A percentile compares a stretch with the other conserved stretches of the same genome.
These are phyloP conservation scores for Bombus impatiens DNA, from an alignment of 1,140 invertebrate genomes.

Conservation along the genomic window DNA sequence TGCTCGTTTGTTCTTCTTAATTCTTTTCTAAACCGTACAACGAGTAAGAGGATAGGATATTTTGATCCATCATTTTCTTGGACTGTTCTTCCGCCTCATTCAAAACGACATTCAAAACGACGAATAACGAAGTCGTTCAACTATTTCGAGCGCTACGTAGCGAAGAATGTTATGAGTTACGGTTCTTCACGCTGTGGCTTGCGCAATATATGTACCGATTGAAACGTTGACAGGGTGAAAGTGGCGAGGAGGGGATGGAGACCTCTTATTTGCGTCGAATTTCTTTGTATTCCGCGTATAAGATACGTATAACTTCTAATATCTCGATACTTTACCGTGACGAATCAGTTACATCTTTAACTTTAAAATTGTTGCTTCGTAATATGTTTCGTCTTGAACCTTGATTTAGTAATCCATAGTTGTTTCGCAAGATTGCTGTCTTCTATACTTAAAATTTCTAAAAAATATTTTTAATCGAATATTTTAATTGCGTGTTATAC, in stretches of 20 bases:
- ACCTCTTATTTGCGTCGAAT: constrained; percentile 1
- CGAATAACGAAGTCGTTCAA: constrained; percentile 1
- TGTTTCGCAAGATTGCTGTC: neutral
- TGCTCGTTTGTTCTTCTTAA: neutral
- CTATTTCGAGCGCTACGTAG: neutral
- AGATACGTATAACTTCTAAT: no score
- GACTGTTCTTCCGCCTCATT: neutral
- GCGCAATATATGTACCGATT: constrained; percentile 4
- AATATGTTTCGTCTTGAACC: neutral
- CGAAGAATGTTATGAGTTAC: constrained; percentile 25
- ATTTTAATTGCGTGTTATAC: no score
- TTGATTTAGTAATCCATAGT: neutral
- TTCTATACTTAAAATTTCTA: neutral
- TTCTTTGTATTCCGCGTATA: neutral
- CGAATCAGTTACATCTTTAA: neutral
- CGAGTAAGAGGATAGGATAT: rapidly evolving
- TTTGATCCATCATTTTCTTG: no score
- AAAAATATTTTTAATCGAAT: no score
- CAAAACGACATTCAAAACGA: no score
- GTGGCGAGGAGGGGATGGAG: neutral
- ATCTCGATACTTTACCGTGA: neutral
- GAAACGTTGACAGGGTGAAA: constrained; percentile 36
- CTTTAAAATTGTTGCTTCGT: neutral
- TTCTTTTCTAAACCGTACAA: neutral
- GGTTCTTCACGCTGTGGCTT: constrained; percentile 5